phyloP scores from a whole-genome alignment of 53 echinoderm and acorn worm species.

The Astropecten irregularis region DNA sequence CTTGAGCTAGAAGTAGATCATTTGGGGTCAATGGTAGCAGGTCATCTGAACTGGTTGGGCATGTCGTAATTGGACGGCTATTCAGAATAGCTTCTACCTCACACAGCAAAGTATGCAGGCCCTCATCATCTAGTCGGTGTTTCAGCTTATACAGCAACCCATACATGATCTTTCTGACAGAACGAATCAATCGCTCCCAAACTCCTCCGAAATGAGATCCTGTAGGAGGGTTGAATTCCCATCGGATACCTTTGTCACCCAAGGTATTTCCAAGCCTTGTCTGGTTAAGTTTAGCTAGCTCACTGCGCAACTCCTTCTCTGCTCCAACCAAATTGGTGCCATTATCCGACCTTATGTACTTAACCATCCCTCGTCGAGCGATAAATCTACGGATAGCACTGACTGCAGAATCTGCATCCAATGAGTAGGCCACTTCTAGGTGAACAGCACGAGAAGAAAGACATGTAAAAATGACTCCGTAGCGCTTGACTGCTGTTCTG shows the following conservation, averaged over 20 bases:
- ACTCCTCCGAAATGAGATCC: constrained; percentile 71
- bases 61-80: constrained; percentile 60
- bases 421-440: background rate
- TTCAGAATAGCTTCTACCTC: constrained; percentile 64
- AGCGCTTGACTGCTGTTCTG: background rate
- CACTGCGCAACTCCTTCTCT: constrained; percentile 40
- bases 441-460: background rate
- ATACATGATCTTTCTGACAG: constrained; percentile 51
- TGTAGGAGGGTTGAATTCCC: constrained; percentile 60
- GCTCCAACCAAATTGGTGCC: constrained; percentile 50
- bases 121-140: constrained; percentile 24
- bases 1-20: constrained; percentile 12
- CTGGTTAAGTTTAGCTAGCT: constrained; percentile 32
- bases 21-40: constrained; percentile 36
- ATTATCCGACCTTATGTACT: background rate
- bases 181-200: constrained; percentile 73
- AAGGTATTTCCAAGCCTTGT: constrained; percentile 10
- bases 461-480: constrained; percentile 15
- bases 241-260: constrained; percentile 21
- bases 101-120: constrained; percentile 36
- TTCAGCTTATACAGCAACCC: constrained; percentile 44
- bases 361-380: background rate
- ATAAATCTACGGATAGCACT: background rate
- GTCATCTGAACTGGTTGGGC: constrained; percentile 23
- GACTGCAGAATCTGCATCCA: background rate